Conservation (phyloP, 2,113 vertebrate species). For the Bufo gargarizans region DNA sequence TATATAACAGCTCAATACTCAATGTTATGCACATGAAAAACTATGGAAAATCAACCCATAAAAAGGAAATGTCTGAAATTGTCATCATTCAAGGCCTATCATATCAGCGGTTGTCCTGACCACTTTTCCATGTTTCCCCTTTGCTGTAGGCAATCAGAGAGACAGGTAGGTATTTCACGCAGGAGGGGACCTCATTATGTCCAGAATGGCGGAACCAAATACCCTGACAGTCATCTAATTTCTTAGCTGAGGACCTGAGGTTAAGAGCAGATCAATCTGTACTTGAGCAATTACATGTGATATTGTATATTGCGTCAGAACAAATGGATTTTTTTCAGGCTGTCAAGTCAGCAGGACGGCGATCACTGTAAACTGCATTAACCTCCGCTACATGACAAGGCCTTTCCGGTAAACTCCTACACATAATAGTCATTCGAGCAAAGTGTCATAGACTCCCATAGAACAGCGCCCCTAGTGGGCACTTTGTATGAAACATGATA, state of each 20-base stretch:
- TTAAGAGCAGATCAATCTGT: constrained; percentile 17
- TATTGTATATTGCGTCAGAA: constrained; percentile 54
- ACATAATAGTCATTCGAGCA: background rate
- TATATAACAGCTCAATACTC: background rate
- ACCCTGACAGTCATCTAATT: constrained; percentile 17
- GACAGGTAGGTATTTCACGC: background rate
- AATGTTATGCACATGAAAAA: background rate
- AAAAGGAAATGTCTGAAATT: constrained; percentile 36
- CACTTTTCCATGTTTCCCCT: background rate
- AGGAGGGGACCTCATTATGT: background rate
- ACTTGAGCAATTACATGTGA: constrained; percentile 15
- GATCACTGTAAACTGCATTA: background rate
- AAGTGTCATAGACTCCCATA: background rate
- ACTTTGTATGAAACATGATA: background rate
- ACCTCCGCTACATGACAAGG: background rate
- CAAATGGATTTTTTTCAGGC: constrained; percentile 28
- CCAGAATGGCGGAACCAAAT: background rate
- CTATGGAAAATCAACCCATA: background rate
- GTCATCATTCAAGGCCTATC: background rate
- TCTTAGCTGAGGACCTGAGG: background rate
- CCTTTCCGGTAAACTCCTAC: background rate
- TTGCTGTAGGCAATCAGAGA: background rate
- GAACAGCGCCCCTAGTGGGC: background rate
- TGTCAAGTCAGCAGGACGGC: constrained; percentile 39
- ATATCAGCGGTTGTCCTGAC: background rate